These are phyloP conservation scores for Phaonia tiefii DNA, from an alignment of 2,888 invertebrate genomes.

Conservation along the genomic window DNA sequence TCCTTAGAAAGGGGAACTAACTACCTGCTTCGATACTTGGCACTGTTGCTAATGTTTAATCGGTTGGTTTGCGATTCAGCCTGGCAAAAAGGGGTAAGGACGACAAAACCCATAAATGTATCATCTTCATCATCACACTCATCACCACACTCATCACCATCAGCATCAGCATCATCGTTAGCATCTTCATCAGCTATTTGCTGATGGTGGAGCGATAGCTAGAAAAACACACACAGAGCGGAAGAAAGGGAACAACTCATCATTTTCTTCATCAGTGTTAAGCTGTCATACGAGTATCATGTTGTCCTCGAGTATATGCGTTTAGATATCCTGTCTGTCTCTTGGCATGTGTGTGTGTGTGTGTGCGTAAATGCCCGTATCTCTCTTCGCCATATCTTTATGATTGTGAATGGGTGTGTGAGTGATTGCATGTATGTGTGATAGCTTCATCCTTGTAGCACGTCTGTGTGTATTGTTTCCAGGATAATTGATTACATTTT, in stretches of 20 bases:
- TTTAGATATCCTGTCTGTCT: constrained; percentile 1
- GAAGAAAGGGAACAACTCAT: constrained; percentile 15
- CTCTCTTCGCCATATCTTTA: constrained; percentile 7
- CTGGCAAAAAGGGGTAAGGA: constrained; percentile 16
- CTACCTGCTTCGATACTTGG: neutral
- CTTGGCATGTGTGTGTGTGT: constrained; percentile 15
- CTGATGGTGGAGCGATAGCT: constrained; percentile 1
- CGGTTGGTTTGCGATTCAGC: constrained; percentile 11
- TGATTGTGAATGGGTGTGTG: constrained; percentile 14
- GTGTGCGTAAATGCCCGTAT: constrained; percentile 9
- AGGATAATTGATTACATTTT: constrained; percentile 69
- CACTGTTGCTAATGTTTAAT: constrained; percentile 41
- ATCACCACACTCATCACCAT: constrained; percentile 22
- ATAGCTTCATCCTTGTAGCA: constrained; percentile 39
- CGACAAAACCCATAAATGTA: constrained; percentile 43
- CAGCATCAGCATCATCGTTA: constrained; percentile 24
- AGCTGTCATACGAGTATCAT: constrained; percentile 51
- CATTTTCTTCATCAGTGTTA: constrained; percentile 44
- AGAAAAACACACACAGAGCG: neutral
- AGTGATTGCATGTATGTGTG: constrained; percentile 21
- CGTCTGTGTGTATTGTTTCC: constrained; percentile 69
- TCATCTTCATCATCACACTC: constrained; percentile 25
- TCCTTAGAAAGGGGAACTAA: constrained; percentile 17
- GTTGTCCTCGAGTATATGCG: neutral
- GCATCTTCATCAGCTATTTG: constrained; percentile 26